Conservation (phyloP, 2,888 invertebrate genomes). For the Spicauda simplicius region DNA sequence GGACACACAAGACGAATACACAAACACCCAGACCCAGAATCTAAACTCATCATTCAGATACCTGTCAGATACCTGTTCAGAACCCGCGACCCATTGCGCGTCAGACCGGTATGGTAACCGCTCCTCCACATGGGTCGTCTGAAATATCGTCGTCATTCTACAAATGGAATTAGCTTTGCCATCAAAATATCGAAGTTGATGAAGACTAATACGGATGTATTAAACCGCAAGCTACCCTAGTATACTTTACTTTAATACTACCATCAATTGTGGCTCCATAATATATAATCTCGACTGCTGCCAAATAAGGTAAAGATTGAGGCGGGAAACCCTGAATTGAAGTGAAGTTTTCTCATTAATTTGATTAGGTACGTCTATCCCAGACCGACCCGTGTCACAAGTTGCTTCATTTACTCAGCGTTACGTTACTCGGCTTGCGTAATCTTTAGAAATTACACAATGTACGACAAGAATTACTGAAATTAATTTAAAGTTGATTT, state of each 20-base stretch:
- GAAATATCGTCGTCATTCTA: too few relatives aligned
- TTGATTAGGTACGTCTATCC: constrained; percentile 81
- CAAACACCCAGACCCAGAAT: too few relatives aligned
- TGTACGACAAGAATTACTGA: constrained; percentile 74
- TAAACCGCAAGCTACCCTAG: too few relatives aligned
- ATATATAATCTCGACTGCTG: constrained; percentile 61
- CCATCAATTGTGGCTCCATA: neutral
- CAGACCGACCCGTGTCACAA: constrained; percentile 83
- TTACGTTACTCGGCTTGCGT: constrained; percentile 76
- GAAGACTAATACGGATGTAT: too few relatives aligned
- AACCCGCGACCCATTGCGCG: too few relatives aligned
- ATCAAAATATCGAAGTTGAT: too few relatives aligned
- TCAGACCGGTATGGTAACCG: too few relatives aligned
- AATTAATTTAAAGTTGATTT: constrained; percentile 60
- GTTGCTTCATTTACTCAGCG: constrained; percentile 74
- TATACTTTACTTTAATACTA: neutral
- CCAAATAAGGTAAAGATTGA: constrained; percentile 79
- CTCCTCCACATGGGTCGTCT: too few relatives aligned
- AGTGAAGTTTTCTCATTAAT: constrained; percentile 85
- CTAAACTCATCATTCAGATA: too few relatives aligned
- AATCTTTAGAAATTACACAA: constrained; percentile 78
- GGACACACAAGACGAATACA: too few relatives aligned
- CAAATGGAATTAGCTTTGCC: too few relatives aligned
- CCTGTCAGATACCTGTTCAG: too few relatives aligned
- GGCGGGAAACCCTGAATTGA: constrained; percentile 80